Evolutionary conservation across 2,888 invertebrate species (phyloP).

Genomic region (Ashinkailepas kermadecensis): DNA sequence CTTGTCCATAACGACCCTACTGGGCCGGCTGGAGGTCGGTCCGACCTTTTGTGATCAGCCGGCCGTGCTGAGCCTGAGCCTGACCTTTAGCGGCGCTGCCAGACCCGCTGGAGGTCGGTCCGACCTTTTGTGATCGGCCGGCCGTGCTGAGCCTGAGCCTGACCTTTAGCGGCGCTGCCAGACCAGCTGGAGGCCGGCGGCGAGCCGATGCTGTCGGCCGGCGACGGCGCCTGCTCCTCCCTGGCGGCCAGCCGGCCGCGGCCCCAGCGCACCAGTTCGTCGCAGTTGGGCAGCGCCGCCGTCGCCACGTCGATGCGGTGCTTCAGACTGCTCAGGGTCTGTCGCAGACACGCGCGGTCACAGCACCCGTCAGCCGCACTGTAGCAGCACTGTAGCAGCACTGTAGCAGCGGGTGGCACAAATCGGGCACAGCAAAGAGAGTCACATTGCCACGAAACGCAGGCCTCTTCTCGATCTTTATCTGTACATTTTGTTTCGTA

Average conservation of each 20-base stretch:
- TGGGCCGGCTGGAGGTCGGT: not conserved
- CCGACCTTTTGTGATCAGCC: not conserved
- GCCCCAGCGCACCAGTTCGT: conserved; percentile 70
- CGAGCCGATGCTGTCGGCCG: not conserved
- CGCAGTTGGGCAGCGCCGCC: conserved; percentile 89
- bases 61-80: not conserved
- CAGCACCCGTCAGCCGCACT: too few relatives aligned
- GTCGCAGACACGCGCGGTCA: conserved; percentile 48
- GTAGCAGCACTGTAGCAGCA: too few relatives aligned
- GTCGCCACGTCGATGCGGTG: conserved; percentile 95
- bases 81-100: not conserved
- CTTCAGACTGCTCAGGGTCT: conserved; percentile 75
- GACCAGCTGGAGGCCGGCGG: not conserved
- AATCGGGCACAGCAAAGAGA: too few relatives aligned
- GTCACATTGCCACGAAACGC: too few relatives aligned
- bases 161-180: not conserved
- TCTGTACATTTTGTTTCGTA: too few relatives aligned
- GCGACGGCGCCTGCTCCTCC: conserved; percentile 59
- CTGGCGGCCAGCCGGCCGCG: conserved; percentile 68
- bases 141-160: not conserved
- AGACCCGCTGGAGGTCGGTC: not conserved
- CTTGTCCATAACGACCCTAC: too few relatives aligned
- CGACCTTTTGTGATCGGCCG: not conserved
- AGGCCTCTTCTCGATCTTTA: too few relatives aligned
- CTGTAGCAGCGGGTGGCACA: too few relatives aligned